Evolutionary conservation across 2,113 vertebrate genomes (phyloP), one percentile per base, ranked within the genome.

Genomic region (Oceanodroma tethys): DNA sequence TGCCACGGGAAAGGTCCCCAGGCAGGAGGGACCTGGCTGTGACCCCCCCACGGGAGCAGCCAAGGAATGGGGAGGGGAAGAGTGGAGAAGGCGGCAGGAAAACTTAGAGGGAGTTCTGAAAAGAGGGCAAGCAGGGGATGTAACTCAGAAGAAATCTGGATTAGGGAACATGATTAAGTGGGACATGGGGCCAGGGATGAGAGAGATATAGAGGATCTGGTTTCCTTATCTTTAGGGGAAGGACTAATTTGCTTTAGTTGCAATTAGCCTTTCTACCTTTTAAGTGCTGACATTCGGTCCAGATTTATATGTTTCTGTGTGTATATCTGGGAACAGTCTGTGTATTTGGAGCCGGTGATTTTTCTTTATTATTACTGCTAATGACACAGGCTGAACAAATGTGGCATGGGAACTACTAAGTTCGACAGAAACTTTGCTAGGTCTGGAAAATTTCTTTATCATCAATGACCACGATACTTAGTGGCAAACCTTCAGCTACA

Each of bases 161-260:
- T 52, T 34, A 40, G 34, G 65, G 73, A 89, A 55, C 0, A 7
- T 40, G 47, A 79, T 55, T 43, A 43, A 78, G 52, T 32, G 36
- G 75, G 80, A 84, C 26, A 7, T 5, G 38, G 26, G 60, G 63
- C 82, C 23, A 10, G 36, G 68, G 83, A 23, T 23, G 55, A 67
- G 23, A 58, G 22, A 60, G 45, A 36, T 20, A 58, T 4, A 18
- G 8, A 88, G 67, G 47, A 72, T 72, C 56, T 75, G 82, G 13
- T 91, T 86, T 91, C 68, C 65, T 86, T 84, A 52, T 81, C 80
- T 89, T 79, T 36, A 75, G 60, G 59, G 83, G 56, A 97, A 94
- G 60, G 34, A 43, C 15, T 91, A 26, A 96, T 82, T 95, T 92
- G 65, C 73, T 97, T 86, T 32, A 50, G 43, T 22, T 83, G 86